Conservation (phyloP, 2,797 vertebrate genomes). For the Loriculus beryllinus region DNA sequence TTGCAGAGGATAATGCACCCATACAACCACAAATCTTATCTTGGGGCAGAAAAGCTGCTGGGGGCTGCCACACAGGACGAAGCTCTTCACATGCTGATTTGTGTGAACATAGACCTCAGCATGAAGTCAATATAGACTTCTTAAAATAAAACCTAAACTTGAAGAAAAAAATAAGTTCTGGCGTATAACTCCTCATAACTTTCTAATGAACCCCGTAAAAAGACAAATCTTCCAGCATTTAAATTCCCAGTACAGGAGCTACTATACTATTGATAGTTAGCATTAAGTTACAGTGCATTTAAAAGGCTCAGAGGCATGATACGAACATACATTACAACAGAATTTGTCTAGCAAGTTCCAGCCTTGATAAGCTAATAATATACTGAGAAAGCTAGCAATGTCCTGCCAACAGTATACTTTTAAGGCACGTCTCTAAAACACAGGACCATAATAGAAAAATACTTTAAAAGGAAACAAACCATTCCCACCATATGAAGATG, state of each 20-base stretch:
- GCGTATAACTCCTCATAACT: not conserved
- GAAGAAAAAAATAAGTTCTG: not conserved
- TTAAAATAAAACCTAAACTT: not conserved
- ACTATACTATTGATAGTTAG: not conserved
- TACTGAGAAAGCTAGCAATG: not conserved
- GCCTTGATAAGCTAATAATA: not conserved
- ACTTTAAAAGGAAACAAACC: not conserved
- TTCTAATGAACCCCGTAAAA: not conserved
- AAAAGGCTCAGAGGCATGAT: not conserved
- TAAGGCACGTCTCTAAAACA: not conserved
- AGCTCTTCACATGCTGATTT: rapidly evolving
- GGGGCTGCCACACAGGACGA: not conserved
- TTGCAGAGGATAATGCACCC: not conserved
- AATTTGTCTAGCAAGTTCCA: not conserved
- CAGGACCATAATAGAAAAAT: not conserved
- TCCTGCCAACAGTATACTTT: not conserved
- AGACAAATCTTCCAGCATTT: not conserved
- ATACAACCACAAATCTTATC: not conserved
- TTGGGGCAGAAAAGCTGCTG: rapidly evolving
- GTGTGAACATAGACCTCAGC: rapidly evolving
- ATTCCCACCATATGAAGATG: not conserved
- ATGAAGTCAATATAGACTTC: not conserved
- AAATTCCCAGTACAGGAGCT: not conserved
- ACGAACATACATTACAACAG: not conserved
- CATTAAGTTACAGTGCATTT: not conserved